phyloP scores from a whole-genome alignment of 2,113 vertebrate species.

The Martes martes region DNA sequence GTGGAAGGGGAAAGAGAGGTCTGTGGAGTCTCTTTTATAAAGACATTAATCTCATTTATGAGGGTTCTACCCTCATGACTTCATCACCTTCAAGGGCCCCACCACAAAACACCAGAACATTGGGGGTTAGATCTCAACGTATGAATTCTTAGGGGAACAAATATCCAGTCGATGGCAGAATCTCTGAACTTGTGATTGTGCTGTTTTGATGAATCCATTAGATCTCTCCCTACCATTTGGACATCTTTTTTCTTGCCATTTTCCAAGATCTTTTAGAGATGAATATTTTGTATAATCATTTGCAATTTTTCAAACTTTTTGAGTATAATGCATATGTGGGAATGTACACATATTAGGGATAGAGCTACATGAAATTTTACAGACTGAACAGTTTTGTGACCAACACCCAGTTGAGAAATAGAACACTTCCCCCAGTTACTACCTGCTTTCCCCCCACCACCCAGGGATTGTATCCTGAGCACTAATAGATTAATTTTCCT shows the following conservation, averaged over 20 bases:
- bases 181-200: not conserved
- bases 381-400: not conserved
- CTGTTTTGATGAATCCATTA: not conserved
- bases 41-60: not conserved
- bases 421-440: not conserved
- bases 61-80: not conserved
- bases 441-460: rapidly evolving
- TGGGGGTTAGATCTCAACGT: not conserved
- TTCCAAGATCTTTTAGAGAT: not conserved
- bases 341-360: not conserved
- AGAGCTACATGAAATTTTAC: not conserved
- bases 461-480: not conserved
- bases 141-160: not conserved
- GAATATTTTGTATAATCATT: not conserved
- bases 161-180: not conserved
- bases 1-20: not conserved
- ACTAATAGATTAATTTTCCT: not conserved
- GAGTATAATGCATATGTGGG: not conserved
- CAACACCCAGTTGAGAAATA: not conserved
- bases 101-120: not conserved
- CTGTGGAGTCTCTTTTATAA: not conserved
- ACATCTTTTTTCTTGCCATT: not conserved
- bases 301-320: not conserved
- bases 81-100: not conserved
- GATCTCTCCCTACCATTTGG: not conserved